These are phyloP conservation scores for Carlito syrichta DNA, from an alignment of 2,113 vertebrate species.

Conservation along the genomic window DNA sequence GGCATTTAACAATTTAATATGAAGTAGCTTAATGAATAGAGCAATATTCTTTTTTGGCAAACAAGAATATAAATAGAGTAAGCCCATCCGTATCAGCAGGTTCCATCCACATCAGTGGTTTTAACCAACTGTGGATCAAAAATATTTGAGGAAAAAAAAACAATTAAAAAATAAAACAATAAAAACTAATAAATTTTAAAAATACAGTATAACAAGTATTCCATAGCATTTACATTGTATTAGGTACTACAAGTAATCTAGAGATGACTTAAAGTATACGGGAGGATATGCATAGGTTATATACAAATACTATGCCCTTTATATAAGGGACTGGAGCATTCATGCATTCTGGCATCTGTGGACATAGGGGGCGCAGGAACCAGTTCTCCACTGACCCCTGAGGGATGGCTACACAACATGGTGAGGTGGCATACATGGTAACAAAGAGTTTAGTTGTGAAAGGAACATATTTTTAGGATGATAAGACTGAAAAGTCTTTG, in stretches of 20 bases:
- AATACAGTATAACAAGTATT: background rate
- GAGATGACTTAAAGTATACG: background rate
- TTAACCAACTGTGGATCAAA: background rate
- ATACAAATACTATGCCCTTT: background rate
- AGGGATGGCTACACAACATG: background rate
- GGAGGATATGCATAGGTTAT: background rate
- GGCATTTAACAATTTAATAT: slow-evolving; percentile 30
- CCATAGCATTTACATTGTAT: background rate
- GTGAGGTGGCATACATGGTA: background rate
- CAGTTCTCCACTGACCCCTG: background rate
- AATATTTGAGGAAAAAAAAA: background rate
- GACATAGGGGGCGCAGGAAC: background rate
- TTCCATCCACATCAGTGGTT: background rate
- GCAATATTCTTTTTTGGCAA: background rate
- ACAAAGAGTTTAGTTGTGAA: background rate
- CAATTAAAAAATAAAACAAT: background rate
- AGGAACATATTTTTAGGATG: background rate
- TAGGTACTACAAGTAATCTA: background rate
- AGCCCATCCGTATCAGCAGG: background rate
- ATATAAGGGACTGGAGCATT: background rate
- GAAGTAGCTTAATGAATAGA: slow-evolving; percentile 9
- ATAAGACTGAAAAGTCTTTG: background rate
- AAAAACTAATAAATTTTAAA: background rate
- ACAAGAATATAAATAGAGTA: background rate
- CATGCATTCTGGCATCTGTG: background rate